Base-by-base conservation (phyloP, 2,888 invertebrate species). In the Tetranychus truncatus region DNA sequence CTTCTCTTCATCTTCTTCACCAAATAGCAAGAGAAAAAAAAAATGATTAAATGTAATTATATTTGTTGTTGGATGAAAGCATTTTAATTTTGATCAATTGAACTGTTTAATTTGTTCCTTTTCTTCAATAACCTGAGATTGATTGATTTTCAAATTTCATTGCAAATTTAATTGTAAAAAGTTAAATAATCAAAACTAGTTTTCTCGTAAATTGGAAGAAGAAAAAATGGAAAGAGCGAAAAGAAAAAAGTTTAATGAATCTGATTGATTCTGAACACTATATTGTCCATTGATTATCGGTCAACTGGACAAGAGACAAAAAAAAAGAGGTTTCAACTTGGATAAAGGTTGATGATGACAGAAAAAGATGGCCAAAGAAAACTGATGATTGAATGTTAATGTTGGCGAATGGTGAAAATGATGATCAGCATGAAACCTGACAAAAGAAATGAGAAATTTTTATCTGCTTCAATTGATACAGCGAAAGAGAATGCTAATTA, bases 41-140 rank as follows among this genome's bases (percentile, higher is more conserved):
- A 71, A 7, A 71, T 21, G 34, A 71, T 71, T 15, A 18, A 71
- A 11, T 71, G 34, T 34, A 71, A 71, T 21, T 71, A 71, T 71
- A 11, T 71, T 71, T n/a, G 11, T 11, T n/a, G 15, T 71, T 5
- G 15, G 6, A 71, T 24, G 15, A 71, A 71, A 20, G 7, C 24
- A 55, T 55, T 9, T 55, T 55, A 55, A 55, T 55, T 55, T 55
- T 55, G 55, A 55, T 55, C 55, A 55, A 55, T 55, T 55, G 9
- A 15, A 55, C 34, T 34, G 34, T 34, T 34, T 34, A 34, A 34
- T 34, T 34, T 34, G 34, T 34, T 34, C 34, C 34, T 34, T 34
- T 34, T 34, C 34, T 34, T 34, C 34, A 34, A 34, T 34, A 34
- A 34, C 34, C 34, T 34, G 34, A 34, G 34, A 34, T 34, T 34